Conservation (phyloP, 2,113 vertebrate genomes). For the Alaudala cheleensis region DNA sequence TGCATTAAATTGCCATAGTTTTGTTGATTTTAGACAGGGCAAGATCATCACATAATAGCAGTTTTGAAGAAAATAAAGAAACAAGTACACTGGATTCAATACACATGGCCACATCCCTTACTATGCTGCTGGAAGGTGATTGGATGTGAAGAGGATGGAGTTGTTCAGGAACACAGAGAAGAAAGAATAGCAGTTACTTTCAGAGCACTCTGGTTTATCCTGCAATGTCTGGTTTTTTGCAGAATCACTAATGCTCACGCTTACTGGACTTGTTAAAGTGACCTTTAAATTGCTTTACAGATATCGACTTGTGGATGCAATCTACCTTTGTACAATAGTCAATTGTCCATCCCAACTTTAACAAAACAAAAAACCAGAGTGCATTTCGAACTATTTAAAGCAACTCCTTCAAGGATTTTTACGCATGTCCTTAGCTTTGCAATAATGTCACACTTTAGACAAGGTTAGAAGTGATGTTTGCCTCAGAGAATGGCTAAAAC, state of each 20-base stretch:
- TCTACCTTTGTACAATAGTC: conserved; percentile 29
- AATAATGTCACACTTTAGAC: neutral
- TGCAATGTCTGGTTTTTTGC: conserved; percentile 29
- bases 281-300: conserved; percentile 50
- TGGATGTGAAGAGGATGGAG: neutral
- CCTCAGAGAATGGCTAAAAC: neutral
- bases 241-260: conserved; percentile 32
- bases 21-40: neutral
- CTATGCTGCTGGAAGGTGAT: neutral
- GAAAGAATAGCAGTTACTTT: neutral
- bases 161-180: neutral
- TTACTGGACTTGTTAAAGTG: conserved; percentile 35
- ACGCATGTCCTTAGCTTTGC: neutral
- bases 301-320: conserved; percentile 7
- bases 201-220: conserved; percentile 26
- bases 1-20: neutral
- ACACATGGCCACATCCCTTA: neutral
- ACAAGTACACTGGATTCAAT: neutral
- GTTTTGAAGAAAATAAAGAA: neutral
- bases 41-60: neutral
- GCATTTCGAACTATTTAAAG: conserved; percentile 20
- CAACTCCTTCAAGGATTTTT: neutral
- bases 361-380: neutral
- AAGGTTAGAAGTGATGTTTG: neutral
- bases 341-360: neutral